Evolutionary conservation across 53 echinoderm and acorn worm species (phyloP).

Genomic region (Astropecten irregularis): DNA sequence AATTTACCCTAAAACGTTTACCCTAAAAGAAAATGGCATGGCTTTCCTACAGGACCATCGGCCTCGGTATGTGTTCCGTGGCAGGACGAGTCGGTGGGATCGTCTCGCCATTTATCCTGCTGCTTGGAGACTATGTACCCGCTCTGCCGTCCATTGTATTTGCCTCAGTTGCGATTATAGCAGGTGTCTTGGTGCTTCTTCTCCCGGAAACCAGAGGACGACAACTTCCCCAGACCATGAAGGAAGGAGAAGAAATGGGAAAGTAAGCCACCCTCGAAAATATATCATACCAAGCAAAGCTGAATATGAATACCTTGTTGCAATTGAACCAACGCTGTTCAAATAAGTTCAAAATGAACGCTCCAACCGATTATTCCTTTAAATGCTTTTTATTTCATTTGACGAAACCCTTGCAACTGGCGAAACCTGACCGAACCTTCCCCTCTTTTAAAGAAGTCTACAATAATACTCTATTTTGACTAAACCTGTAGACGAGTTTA

Average conservation of each 20-base stretch:
- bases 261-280: slow-evolving; percentile 20
- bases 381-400: too few species aligned
- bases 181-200: slow-evolving; percentile 48
- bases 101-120: slow-evolving; percentile 52
- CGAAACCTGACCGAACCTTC: too few species aligned
- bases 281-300: too few species aligned
- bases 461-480: too few species aligned
- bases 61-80: slow-evolving; percentile 53
- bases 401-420: too few species aligned
- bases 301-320: too few species aligned
- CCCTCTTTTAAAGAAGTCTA: too few species aligned
- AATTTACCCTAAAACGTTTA: too few species aligned
- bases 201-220: slow-evolving; percentile 62
- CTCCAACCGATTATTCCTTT: too few species aligned
- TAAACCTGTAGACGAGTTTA: too few species aligned
- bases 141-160: slow-evolving; percentile 52
- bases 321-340: too few species aligned
- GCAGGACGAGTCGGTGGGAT: slow-evolving; percentile 56
- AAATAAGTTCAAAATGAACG: too few species aligned
- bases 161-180: slow-evolving; percentile 16
- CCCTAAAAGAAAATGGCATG: not conserved
- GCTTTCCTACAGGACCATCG: slow-evolving; percentile 28
- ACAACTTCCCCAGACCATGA: slow-evolving; percentile 59
- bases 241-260: slow-evolving; percentile 64
- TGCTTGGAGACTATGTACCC: slow-evolving; percentile 12